phyloP scores from a whole-genome alignment of 2,888 invertebrate genomes.

The Polymixis flavicincta region DNA sequence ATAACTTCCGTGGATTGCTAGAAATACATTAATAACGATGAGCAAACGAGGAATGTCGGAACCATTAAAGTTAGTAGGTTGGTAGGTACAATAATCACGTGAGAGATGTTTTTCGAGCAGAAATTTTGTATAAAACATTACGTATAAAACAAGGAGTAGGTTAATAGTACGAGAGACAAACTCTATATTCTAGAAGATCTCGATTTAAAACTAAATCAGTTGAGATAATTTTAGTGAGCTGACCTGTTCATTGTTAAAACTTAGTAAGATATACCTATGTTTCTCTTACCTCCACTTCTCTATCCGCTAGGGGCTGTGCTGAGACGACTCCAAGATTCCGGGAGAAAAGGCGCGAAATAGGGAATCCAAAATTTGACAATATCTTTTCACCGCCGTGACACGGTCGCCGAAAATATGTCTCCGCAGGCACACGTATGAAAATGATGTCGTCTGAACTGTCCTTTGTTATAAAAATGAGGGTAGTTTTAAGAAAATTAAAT shows the following conservation, averaged over 20 bases:
- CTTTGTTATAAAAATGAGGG: conserved; percentile 62
- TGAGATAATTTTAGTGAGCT: not conserved
- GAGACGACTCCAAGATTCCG: conserved; percentile 72
- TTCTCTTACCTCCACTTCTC: conserved; percentile 73
- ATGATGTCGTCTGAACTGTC: conserved; percentile 75
- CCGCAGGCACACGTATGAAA: conserved; percentile 69
- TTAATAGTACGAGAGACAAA: not conserved
- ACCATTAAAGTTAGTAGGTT: not conserved
- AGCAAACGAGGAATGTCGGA: not conserved
- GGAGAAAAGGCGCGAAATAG: conserved; percentile 69
- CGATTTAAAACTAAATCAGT: not conserved
- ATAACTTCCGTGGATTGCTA: conserved; percentile 59
- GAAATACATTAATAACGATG: not conserved
- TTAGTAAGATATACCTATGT: not conserved
- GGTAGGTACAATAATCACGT: not conserved
- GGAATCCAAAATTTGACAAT: conserved; percentile 56
- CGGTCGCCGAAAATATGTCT: conserved; percentile 71
- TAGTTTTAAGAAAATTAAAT: conserved; percentile 29
- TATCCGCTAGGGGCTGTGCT: conserved; percentile 62
- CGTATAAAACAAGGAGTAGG: not conserved
- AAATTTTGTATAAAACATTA: not conserved
- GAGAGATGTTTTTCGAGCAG: not conserved
- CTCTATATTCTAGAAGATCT: not conserved
- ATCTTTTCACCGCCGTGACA: conserved; percentile 70
- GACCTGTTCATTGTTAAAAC: not conserved